These are phyloP conservation scores for Indicator indicator DNA, from an alignment of 2,113 vertebrate species.

Conservation along the genomic window DNA sequence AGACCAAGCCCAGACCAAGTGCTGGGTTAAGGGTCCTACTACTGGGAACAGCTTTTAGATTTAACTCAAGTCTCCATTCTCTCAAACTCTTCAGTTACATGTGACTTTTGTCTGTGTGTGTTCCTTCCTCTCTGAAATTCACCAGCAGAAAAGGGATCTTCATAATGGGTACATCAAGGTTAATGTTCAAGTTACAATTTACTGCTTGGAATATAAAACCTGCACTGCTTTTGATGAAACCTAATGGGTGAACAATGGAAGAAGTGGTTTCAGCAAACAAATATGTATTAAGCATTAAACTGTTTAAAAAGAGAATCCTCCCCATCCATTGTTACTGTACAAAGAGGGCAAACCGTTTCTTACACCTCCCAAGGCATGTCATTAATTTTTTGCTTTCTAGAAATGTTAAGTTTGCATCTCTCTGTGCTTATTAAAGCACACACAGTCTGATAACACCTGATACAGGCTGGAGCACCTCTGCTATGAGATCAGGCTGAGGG, in stretches of 20 bases:
- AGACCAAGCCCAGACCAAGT: neutral
- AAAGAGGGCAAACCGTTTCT: neutral
- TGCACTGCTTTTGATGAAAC: neutral
- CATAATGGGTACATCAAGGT: rapidly evolving
- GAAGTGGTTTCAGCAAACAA: neutral
- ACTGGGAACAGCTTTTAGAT: rapidly evolving
- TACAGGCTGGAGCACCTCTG: too few relatives aligned
- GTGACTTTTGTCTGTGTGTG: neutral
- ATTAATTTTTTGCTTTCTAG: neutral
- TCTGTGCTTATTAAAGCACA: neutral
- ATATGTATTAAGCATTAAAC: neutral
- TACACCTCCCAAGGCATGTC: rapidly evolving
- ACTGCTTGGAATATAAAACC: neutral
- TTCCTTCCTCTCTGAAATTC: neutral
- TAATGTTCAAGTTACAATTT: neutral
- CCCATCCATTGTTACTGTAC: neutral
- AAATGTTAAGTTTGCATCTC: neutral
- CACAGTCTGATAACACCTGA: neutral
- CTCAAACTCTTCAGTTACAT: neutral
- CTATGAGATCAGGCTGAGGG: too few relatives aligned
- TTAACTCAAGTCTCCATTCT: neutral
- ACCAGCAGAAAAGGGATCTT: neutral
- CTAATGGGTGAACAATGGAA: neutral
- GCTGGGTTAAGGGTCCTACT: neutral
- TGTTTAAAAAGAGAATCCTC: neutral